Conservation (phyloP, 1,140 invertebrate genomes). For the Aricia agestis region DNA sequence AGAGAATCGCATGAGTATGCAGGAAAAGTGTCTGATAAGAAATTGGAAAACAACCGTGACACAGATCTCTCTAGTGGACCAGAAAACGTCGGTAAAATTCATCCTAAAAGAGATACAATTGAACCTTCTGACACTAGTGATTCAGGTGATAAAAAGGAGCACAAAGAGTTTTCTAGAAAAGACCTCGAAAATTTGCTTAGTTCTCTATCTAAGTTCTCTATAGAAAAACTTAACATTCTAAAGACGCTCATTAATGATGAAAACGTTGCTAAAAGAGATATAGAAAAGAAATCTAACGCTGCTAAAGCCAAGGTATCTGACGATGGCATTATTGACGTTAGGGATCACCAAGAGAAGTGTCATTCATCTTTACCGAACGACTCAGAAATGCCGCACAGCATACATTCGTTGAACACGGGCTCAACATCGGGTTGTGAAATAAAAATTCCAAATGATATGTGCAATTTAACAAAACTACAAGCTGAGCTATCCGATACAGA, state of each 20-base stretch:
- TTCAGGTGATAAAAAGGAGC: slow-evolving; percentile 45
- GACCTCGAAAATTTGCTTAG: slow-evolving; percentile 58
- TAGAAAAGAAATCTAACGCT: slow-evolving; percentile 63
- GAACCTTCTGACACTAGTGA: background rate
- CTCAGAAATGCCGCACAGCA: slow-evolving; percentile 18
- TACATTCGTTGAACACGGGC: background rate
- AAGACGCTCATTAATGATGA: slow-evolving; percentile 54
- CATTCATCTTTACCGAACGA: slow-evolving; percentile 28
- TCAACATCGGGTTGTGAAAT: background rate
- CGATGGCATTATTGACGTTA: slow-evolving; percentile 42
- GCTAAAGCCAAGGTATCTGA: slow-evolving; percentile 53
- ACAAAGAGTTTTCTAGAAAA: slow-evolving; percentile 56
- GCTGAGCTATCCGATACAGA: too few species aligned
- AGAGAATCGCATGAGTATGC: too few species aligned
- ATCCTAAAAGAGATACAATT: background rate
- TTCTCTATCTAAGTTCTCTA: slow-evolving; percentile 40
- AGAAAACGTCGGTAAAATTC: background rate
- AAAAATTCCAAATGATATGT: too few species aligned
- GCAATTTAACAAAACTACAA: too few species aligned
- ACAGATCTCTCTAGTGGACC: background rate
- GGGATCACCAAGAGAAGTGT: slow-evolving; percentile 47
- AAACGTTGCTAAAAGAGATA: slow-evolving; percentile 56
- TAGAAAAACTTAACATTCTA: slow-evolving; percentile 56
- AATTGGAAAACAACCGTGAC: background rate
- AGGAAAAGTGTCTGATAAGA: background rate